Base-by-base conservation (phyloP, 2,888 invertebrate species). In the Drosophila infuscata region DNA sequence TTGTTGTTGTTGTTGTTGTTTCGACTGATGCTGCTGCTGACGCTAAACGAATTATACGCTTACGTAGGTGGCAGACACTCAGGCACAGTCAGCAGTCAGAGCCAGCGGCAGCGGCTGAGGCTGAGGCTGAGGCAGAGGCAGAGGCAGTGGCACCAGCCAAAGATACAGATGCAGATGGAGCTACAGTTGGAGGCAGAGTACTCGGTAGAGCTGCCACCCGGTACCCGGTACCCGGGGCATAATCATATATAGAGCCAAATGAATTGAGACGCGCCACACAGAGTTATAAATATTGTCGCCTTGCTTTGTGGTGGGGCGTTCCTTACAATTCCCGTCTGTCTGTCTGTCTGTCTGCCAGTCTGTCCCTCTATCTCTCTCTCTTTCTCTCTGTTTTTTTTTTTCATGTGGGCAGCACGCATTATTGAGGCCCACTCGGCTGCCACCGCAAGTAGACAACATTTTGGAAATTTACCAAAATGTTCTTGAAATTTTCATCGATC, bases 21-120 rank as follows among this genome's bases (percentile, higher is more conserved):
- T 33, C 29, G 62, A 60, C 29, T 52, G 76, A 63, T 71, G 82
- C 70, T 75, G 80, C 82, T 74, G 81, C 82, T 82, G 85, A 88
- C 75, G 86, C 90, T 89, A 88, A 89, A 83, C 90, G 90, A 87
- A 90, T 89, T 86, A 88, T 88, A 83, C 89, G 84, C 88, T 82
- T 88, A 91, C 90, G 89, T 89, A 88, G 89, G 89, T 89, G 89
- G 89, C 86, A 88, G 91, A 89, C 84, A 89, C 81, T 80, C 83
- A 74, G 85, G 75, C 81, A 74, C 54, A 60, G 69, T 25, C 57
- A 60, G 35, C 64, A 66, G 51, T 30, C 71, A 46, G 33, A 59
- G 59, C 61, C 66, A 66, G 53, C 25, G 30, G 43, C 75, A 54
- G 38, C 20, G 56, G 43, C 41, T n/a, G 41, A 1, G 38, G 17